Evolutionary conservation across 2,797 vertebrate species (phyloP).

Genomic region (Coendou prehensilis): DNA sequence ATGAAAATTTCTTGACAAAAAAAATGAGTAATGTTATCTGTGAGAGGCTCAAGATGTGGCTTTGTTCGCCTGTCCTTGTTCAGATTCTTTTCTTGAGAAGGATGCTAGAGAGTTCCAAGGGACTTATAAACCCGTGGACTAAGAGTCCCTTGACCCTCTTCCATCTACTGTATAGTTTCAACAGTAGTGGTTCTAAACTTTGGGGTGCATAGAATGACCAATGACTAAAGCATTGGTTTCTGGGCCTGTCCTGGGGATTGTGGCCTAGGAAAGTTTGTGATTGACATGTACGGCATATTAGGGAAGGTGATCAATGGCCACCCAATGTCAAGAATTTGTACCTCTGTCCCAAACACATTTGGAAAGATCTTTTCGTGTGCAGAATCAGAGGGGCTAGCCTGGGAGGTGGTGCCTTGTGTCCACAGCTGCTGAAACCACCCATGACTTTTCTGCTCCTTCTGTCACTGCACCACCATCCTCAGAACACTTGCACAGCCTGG

Average conservation of each 20-base stretch:
- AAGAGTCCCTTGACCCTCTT: fast-evolving
- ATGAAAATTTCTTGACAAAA: background rate
- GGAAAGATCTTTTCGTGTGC: background rate
- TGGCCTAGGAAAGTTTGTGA: background rate
- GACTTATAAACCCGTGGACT: background rate
- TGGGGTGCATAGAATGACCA: background rate
- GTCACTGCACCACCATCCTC: background rate
- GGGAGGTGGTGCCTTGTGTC: background rate
- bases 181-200: background rate
- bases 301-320: background rate
- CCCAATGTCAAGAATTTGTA: background rate
- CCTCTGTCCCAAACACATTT: background rate
- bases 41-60: background rate
- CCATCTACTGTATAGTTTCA: background rate
- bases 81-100: background rate
- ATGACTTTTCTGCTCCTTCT: background rate
- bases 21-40: background rate
- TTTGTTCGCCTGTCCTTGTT: background rate
- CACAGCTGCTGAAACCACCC: background rate
- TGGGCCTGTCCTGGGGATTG: background rate
- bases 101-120: background rate
- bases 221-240: background rate
- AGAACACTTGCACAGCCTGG: background rate
- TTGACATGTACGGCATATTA: fast-evolving
- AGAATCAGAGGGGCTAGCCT: background rate